Evolutionary conservation across 2,888 invertebrate genomes (phyloP).

Genomic region (Orgyia antiqua): DNA sequence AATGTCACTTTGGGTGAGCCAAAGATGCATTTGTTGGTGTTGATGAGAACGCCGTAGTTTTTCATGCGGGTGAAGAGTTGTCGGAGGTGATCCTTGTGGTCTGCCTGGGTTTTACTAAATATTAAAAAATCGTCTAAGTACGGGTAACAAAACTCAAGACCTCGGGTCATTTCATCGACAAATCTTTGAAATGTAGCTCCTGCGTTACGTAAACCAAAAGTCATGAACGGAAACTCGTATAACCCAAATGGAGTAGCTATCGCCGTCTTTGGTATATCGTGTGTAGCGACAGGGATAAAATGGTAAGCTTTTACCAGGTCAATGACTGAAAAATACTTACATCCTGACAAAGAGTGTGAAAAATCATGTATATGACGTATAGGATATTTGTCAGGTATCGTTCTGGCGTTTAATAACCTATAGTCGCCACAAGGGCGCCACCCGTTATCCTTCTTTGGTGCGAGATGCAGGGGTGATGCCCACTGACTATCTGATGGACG

Average conservation of each 20-base stretch:
- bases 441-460: not conserved
- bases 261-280: not conserved
- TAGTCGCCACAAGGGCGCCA: constrained; percentile 4
- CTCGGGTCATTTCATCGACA: constrained; percentile 2
- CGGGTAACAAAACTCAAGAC: constrained; percentile 1
- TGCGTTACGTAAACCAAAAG: constrained; percentile 1
- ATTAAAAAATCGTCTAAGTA: constrained; percentile 2
- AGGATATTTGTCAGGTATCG: not conserved
- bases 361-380: constrained; percentile 2
- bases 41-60: constrained; percentile 1
- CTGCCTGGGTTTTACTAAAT: not conserved
- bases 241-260: constrained; percentile 2
- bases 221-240: constrained; percentile 1
- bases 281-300: not conserved
- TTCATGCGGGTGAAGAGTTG: constrained; percentile 1
- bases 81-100: not conserved
- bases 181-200: constrained; percentile 1
- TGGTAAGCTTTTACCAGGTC: constrained; percentile 3
- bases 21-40: constrained; percentile 1
- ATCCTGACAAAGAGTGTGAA: not conserved
- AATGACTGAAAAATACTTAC: not conserved
- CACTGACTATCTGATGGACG: constrained; percentile 2
- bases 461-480: constrained; percentile 2
- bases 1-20: constrained; percentile 1
- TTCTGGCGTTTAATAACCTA: not conserved